Percentiles rank a stretch among this genome's conserved stretches.
These are phyloP conservation scores for Dromiciops gliroides DNA, from an alignment of 2,113 vertebrate species.

Conservation along the genomic window DNA sequence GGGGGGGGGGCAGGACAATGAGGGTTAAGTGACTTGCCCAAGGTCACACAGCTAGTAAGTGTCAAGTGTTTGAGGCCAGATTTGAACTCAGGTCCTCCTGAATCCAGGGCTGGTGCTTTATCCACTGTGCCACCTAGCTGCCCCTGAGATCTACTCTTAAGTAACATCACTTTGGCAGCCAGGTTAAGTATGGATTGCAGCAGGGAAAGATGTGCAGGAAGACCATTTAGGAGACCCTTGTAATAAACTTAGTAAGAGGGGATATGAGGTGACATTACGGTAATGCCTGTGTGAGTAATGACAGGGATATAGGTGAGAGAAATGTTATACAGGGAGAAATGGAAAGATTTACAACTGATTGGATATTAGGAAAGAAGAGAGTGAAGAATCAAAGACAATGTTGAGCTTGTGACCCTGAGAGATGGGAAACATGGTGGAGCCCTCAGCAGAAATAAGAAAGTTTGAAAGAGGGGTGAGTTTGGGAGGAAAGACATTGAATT, in stretches of 20 bases:
- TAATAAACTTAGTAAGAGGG: background rate
- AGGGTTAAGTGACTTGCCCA: no score
- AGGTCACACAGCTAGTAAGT: no score
- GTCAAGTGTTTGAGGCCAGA: no score
- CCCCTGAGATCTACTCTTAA: background rate
- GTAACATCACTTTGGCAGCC: background rate
- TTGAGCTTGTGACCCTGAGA: background rate
- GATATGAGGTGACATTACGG: no score
- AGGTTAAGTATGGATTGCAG: no score
- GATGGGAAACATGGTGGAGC: background rate
- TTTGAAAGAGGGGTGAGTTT: background rate
- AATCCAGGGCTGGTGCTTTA: no score
- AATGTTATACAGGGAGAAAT: background rate
- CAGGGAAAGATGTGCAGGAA: fast-evolving
- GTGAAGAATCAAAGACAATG: background rate
- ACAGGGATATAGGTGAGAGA: background rate
- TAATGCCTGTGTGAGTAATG: background rate
- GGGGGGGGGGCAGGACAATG: no score
- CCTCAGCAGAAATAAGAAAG: background rate
- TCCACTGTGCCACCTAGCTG: no score
- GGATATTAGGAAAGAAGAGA: background rate
- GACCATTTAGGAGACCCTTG: background rate
- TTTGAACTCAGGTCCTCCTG: no score
- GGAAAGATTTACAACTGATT: background rate
- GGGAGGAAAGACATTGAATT: background rate